phyloP scores from a whole-genome alignment of 2,797 vertebrate species.

The Amblyraja radiata region DNA sequence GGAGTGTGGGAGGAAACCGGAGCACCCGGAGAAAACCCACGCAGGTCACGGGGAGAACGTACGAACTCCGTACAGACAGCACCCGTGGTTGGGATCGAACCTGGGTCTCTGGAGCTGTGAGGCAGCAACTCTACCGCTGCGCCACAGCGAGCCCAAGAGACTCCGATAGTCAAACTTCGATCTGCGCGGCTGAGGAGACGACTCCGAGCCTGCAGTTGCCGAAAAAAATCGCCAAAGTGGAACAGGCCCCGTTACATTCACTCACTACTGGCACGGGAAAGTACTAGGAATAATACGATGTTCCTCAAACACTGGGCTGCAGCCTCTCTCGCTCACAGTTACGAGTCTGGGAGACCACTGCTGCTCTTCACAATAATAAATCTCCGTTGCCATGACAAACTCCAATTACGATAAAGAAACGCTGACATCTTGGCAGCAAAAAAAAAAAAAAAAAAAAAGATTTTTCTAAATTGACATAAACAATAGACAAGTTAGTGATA shows the following conservation, averaged over 20 bases:
- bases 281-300: neutral
- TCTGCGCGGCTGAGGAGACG: too few species aligned
- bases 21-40: too few species aligned
- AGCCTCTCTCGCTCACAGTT: neutral
- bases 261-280: neutral
- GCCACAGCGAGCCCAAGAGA: too few species aligned
- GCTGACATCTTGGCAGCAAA: constrained; percentile 11
- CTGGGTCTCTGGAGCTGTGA: too few species aligned
- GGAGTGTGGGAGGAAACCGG: too few species aligned
- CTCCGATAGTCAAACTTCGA: neutral
- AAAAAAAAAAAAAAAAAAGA: constrained; percentile 25
- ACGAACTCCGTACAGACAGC: too few species aligned
- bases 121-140: too few species aligned
- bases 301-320: neutral
- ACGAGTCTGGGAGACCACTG: neutral
- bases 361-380: neutral
- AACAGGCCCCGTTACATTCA: too few species aligned
- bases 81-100: too few species aligned
- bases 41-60: too few species aligned
- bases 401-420: constrained; percentile 14
- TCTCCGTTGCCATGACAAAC: constrained; percentile 19
- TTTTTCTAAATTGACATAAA: neutral
- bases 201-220: too few species aligned
- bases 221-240: too few species aligned
- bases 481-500: neutral